Percentiles rank a stretch among this genome's conserved stretches.
Conservation (phyloP, 2,113 vertebrate genomes). For the Felis chaus region DNA sequence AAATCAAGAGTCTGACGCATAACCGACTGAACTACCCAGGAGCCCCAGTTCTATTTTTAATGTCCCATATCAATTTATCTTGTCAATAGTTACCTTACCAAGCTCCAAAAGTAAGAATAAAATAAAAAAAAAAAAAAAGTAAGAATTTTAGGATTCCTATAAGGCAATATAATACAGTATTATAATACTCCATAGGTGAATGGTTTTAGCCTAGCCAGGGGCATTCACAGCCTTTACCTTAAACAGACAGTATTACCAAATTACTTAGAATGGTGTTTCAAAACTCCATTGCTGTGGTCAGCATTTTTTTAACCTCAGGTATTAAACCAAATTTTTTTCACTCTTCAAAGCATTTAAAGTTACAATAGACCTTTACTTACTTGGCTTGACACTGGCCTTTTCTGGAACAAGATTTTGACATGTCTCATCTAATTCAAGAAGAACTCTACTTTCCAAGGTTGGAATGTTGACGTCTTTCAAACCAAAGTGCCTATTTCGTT, state of each 20-base stretch:
- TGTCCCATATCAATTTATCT: slow-evolving; percentile 40
- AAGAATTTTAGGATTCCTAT: slow-evolving; percentile 1
- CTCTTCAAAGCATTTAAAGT: slow-evolving; percentile 31
- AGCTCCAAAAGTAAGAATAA: slow-evolving; percentile 23
- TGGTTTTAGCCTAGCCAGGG: neutral
- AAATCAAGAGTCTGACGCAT: too few species aligned
- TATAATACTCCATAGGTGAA: neutral
- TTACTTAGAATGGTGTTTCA: slow-evolving; percentile 18
- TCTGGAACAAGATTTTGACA: slow-evolving; percentile 51
- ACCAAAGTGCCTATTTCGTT: slow-evolving; percentile 88
- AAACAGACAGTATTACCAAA: neutral
- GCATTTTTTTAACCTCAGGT: neutral
- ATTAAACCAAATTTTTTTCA: slow-evolving; percentile 10
- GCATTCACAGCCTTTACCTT: neutral
- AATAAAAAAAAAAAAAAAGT: neutral
- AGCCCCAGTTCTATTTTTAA: slow-evolving; percentile 31
- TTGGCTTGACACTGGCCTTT: slow-evolving; percentile 65
- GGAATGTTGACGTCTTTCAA: slow-evolving; percentile 82
- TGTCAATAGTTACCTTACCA: neutral
- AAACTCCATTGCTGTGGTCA: slow-evolving; percentile 16
- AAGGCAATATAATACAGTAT: neutral
- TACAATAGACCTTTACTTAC: slow-evolving; percentile 77
- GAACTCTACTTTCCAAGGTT: slow-evolving; percentile 67
- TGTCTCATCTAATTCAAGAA: slow-evolving; percentile 67
- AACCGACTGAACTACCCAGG: too few species aligned